Evolutionary conservation across 2,888 invertebrate genomes (phyloP), one percentile per base, ranked within the genome.

Genomic region (Drosophila meridionalis): DNA sequence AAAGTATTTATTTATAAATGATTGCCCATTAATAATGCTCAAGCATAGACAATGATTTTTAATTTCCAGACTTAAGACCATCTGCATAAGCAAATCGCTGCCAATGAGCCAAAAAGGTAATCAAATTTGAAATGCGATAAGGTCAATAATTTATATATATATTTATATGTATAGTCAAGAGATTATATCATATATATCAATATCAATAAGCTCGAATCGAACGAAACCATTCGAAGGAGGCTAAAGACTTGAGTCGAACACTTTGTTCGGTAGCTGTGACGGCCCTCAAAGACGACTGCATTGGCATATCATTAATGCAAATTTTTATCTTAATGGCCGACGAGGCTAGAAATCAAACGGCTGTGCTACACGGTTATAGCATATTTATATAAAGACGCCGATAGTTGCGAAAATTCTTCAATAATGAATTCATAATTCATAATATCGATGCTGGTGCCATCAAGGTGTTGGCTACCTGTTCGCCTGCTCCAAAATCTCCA

Each of bases 251-350:
- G 20, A 52, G 20, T 14, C 47, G 3, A 28, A 30, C 34, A 50
- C 56, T 78, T 63, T 68, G 47, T 59, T 78, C 76, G 42, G 76
- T 70, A 80, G 79, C 72, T 11, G 34, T 32, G 68, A 14, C 57
- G 69, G 60, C 80, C 69, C 53, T 69, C 58, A 52, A 28, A 68
- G 56, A 32, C 30, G 6, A n/a, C 56, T 42, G 42, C 60, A 67
- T 55, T 69, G 73, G 66, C 65, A 72, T 69, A 75, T 81, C 69
- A 88, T 83, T 76, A 79, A 85, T 89, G 82, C 87, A 89, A 89
- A 85, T 89, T 73, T 36, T 1, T 42, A 61, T 28, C 61, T 79
- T 72, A 69, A 71, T 78, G 79, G 58, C 74, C 72, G 56, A 52
- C 26, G 61, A 61, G 69, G 65, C 73, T 68, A 32, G 34, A 69